Evolutionary conservation across 2,888 invertebrate species (phyloP).

Genomic region (Chromoteleia sp.): DNA sequence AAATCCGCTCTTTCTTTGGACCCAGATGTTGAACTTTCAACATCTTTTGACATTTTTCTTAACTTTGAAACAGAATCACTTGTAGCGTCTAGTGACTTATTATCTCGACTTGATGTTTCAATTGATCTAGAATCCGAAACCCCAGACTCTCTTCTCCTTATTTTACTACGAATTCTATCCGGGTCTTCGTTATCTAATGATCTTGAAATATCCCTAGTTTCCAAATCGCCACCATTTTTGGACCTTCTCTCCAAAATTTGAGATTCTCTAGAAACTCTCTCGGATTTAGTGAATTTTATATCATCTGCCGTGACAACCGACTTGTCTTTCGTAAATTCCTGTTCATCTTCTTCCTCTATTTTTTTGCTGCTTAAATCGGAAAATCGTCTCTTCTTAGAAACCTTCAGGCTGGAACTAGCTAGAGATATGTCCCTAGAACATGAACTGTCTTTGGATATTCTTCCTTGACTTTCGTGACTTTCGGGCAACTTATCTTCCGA

Average conservation of each 20-base stretch:
- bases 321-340: not conserved
- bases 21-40: not conserved
- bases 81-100: not conserved
- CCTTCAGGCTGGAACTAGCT: not conserved
- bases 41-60: not conserved
- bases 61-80: not conserved
- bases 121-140: not conserved
- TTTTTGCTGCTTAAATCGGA: not conserved
- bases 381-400: slow-evolving; percentile 7
- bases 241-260: not conserved
- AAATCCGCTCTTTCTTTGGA: too few relatives aligned
- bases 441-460: not conserved
- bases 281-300: not conserved
- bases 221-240: not conserved
- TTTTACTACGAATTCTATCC: not conserved
- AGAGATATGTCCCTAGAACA: not conserved
- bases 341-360: not conserved
- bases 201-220: not conserved
- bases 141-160: not conserved
- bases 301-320: not conserved
- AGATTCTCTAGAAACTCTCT: not conserved
- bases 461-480: not conserved
- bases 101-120: too few relatives aligned
- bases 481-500: not conserved
- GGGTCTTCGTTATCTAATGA: not conserved